A percentile compares a stretch with the other conserved stretches of the same genome.
Conservation (phyloP, 2,113 vertebrate species). For the Martes martes region DNA sequence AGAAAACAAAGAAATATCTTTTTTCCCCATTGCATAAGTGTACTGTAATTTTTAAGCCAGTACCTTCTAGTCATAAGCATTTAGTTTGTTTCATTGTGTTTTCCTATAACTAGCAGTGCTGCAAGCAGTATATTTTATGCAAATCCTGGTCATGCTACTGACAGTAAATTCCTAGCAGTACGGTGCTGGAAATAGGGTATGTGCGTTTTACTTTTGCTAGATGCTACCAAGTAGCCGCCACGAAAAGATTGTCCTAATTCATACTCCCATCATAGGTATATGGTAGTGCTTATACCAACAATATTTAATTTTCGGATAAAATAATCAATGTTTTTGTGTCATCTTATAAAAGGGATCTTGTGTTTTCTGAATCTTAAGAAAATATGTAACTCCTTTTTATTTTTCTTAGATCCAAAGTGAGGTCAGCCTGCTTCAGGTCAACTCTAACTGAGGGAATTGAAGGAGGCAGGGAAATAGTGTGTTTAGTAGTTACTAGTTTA, state of each 20-base stretch:
- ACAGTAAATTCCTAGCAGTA: not conserved
- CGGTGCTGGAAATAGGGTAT: not conserved
- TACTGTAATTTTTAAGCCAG: not conserved
- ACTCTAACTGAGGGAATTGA: not conserved
- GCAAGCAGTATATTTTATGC: not conserved
- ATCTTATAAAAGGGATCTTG: not conserved
- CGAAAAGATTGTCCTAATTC: not conserved
- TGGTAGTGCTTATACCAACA: not conserved
- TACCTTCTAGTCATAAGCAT: not conserved
- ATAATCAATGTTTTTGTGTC: not conserved
- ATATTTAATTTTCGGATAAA: not conserved
- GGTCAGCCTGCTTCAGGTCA: not conserved
- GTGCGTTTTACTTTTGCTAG: not conserved
- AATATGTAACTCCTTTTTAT: not conserved
- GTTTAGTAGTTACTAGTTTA: not conserved
- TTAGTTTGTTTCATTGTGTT: not conserved
- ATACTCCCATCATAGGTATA: not conserved
- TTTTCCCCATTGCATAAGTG: not conserved
- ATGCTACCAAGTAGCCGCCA: not conserved
- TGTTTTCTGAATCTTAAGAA: constrained; percentile 19
- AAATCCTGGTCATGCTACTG: not conserved
- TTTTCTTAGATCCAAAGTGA: not conserved
- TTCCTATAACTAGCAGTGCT: not conserved
- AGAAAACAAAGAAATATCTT: not conserved
- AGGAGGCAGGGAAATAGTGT: not conserved